A percentile compares a stretch with the other conserved stretches of the same genome.
Conservation (phyloP, 2,797 vertebrate genomes). For the Mus spretus region DNA sequence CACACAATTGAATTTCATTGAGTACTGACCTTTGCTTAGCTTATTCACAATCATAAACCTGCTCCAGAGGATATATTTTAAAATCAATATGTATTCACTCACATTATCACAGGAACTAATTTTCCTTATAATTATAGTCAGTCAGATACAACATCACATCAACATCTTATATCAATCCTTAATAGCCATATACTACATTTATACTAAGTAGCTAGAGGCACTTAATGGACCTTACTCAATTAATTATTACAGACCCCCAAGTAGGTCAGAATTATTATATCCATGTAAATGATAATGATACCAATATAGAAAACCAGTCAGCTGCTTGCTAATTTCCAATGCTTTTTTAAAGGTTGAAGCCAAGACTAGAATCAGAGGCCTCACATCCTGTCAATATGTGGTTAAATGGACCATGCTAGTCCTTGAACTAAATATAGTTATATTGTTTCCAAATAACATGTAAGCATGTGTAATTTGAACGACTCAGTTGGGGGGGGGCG, state of each 20-base stretch:
- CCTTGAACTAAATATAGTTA: constrained; percentile 39
- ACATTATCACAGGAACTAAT: constrained; percentile 73
- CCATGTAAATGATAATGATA: constrained; percentile 39
- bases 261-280: constrained; percentile 70
- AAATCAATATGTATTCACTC: constrained; percentile 58
- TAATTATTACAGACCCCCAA: constrained; percentile 64
- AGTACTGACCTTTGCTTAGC: background rate
- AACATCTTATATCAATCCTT: constrained; percentile 73
- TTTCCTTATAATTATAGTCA: constrained; percentile 61
- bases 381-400: background rate
- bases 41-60: constrained; percentile 45
- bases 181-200: constrained; percentile 64
- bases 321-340: background rate
- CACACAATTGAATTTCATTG: background rate
- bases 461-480: constrained; percentile 8
- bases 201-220: constrained; percentile 74
- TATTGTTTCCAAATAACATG: constrained; percentile 8
- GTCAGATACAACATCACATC: constrained; percentile 52
- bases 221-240: constrained; percentile 77
- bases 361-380: constrained; percentile 14
- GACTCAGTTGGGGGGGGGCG: background rate
- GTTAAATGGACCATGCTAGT: background rate
- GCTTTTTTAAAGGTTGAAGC: background rate
- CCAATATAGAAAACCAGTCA: background rate
- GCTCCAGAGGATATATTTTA: constrained; percentile 54